Evolutionary conservation across 2,888 invertebrate genomes (phyloP).

Genomic region (Tachystola acroxantha): DNA sequence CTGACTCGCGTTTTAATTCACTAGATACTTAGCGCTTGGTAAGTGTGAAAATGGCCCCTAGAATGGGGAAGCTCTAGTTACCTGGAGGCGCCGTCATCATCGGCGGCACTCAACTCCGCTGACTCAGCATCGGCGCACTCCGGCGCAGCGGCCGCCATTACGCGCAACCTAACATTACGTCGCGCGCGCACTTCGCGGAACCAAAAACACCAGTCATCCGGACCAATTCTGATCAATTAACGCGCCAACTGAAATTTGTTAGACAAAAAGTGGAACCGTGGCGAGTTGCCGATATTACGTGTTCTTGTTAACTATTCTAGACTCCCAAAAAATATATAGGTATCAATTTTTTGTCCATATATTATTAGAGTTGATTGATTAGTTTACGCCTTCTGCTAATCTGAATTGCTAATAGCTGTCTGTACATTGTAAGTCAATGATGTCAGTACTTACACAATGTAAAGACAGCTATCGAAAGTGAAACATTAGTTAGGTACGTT

Average conservation of each 20-base stretch:
- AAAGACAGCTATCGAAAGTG: too few species aligned
- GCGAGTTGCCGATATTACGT: conserved; percentile 51
- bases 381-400: not conserved
- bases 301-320: conserved; percentile 52
- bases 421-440: not conserved
- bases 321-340: not conserved
- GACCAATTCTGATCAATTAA: conserved; percentile 65
- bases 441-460: not conserved
- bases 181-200: conserved; percentile 67
- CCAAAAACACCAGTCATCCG: conserved; percentile 62
- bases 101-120: conserved; percentile 55
- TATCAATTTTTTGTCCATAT: not conserved
- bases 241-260: conserved; percentile 58
- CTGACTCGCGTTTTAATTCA: too few species aligned
- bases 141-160: conserved; percentile 45
- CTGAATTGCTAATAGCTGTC: not conserved
- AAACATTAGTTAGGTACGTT: too few species aligned
- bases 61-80: conserved; percentile 27
- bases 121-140: conserved; percentile 64
- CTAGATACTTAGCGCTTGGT: not conserved
- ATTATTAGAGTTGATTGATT: conserved; percentile 1
- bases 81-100: conserved; percentile 47
- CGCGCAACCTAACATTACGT: conserved; percentile 57
- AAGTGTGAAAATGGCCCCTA: conserved; percentile 14
- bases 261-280: conserved; percentile 51